Percentiles rank a stretch among this genome's conserved stretches.
phyloP scores from a whole-genome alignment of 1,140 invertebrate species.

The Hestina assimilis region DNA sequence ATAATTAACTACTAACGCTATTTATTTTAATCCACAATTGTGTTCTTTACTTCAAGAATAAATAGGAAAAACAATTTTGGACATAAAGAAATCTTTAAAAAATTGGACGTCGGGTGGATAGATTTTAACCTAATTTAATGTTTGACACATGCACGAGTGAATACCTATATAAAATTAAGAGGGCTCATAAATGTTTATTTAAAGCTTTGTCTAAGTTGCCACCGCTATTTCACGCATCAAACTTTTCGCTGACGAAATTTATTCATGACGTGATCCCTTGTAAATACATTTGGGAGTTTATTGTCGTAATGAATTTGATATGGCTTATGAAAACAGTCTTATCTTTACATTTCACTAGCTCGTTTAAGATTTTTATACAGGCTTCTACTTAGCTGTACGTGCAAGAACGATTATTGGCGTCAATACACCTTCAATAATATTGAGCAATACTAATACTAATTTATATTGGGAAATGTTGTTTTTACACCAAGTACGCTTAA shows the following conservation, averaged over 20 bases:
- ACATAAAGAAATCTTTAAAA: no score
- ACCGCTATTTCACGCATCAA: slow-evolving; percentile 70
- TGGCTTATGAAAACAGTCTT: slow-evolving; percentile 66
- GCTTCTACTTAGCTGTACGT: no score
- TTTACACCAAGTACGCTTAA: no score
- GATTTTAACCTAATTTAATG: neutral
- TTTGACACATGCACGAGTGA: neutral
- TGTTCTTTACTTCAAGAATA: no score
- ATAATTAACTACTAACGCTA: no score
- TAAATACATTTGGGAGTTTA: slow-evolving; percentile 76
- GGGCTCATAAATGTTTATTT: slow-evolving; percentile 40
- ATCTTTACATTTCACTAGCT: slow-evolving; percentile 46
- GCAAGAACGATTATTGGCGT: no score
- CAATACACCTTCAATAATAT: no score
- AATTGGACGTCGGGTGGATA: no score
- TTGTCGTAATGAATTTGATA: slow-evolving; percentile 77
- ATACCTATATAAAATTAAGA: slow-evolving; percentile 7
- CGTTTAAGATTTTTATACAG: slow-evolving; percentile 12
- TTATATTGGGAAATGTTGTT: no score
- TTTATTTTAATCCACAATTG: no score
- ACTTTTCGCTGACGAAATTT: slow-evolving; percentile 73
- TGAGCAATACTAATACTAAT: no score
- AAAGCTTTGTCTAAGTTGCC: slow-evolving; percentile 66
- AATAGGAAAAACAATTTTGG: no score
- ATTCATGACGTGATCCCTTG: slow-evolving; percentile 74